Base-by-base conservation (phyloP, 2,888 invertebrate genomes). In the Brassicogethes aeneus region DNA sequence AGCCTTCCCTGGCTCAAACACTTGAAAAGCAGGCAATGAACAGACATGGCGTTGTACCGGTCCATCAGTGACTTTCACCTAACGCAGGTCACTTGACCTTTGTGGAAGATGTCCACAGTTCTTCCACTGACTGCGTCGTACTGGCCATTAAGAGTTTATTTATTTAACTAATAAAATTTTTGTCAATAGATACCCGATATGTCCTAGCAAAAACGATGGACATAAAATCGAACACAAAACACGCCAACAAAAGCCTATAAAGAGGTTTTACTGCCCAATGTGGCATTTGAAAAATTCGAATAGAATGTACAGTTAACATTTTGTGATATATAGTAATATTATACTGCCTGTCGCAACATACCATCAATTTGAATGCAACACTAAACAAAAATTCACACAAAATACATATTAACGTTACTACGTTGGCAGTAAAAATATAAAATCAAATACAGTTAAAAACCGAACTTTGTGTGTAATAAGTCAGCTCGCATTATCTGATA, bases 91-190 rank as follows among this genome's bases (percentile, higher is more conserved):
- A 10, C 10, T 23, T 23, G 23, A 23, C 23, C 23, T 23, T 23
- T 23, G n/a, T n/a, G n/a, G n/a, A n/a, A n/a, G n/a, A n/a, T n/a
- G n/a, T n/a, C n/a, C n/a, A n/a, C n/a, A n/a, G n/a, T n/a, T n/a
- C n/a, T n/a, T n/a, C n/a, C 23, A 7, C 23, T 23, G 23, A 5
- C 23, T 7, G 23, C 23, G 5, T 23, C 15, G 13, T 34, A 15
- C 14, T 35, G 34, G 37, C 40, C 40, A 41, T 44, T 44, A 44
- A 44, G 38, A 37, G 37, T 44, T 44, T 44, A 44, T 44, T 44
- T 44, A 44, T 44, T 41, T 44, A 44, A 37, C 40, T 32, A 41
- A 14, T 43, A 43, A 44, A 44, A 44, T 40, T 23, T 23, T 44
- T 37, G 34, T 44, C 44, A 41, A 41, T 44, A 40, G 41, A 44